Base-by-base conservation (phyloP, 2,888 invertebrate genomes). In the Mechanitis messenoides region DNA sequence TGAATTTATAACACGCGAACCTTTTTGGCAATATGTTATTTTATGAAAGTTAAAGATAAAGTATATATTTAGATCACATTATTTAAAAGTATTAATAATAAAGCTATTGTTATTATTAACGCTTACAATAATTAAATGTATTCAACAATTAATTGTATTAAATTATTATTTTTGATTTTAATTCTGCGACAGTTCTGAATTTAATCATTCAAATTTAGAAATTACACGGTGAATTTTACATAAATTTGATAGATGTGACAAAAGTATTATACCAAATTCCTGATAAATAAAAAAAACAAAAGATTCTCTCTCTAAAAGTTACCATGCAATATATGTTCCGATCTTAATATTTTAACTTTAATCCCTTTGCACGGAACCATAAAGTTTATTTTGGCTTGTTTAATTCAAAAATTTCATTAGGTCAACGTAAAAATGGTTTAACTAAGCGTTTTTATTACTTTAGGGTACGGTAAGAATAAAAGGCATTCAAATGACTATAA, bases 381-480 rank as follows among this genome's bases (percentile, higher is more conserved):
- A 60, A 63, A 54, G 63, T 60, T 59, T 56, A 54, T 54, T 63
- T 60, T 57, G 45, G 28, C 50, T 33, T 50, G 46, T 63, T 33
- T 47, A 11, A 50, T 31, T 45, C n/a, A 12, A 31, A 33, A 28
- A 47, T 50, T 28, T 47, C 46, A 50, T 56, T 53, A 42, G 57
- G 63, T 58, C 63, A 63, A 54, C 63, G 11, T 53, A 55, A 60
- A 46, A 60, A 60, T 60, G 63, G 60, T 63, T 60, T 56, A 58
- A 58, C 53, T 57, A 63, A 60, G 60, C 63, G 55, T 63, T 57
- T 57, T 33, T 60, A 58, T 60, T 57, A 45, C 55, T 50, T 58
- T 53, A 60, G 56, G 54, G 59, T 59, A 56, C 55, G 33, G 59
- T 47, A 31, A 45, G 12, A 53, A 53, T 53, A 53, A 58, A 58